Evolutionary conservation across 2,113 vertebrate genomes (phyloP).

Genomic region (Eleginops maclovinus): DNA sequence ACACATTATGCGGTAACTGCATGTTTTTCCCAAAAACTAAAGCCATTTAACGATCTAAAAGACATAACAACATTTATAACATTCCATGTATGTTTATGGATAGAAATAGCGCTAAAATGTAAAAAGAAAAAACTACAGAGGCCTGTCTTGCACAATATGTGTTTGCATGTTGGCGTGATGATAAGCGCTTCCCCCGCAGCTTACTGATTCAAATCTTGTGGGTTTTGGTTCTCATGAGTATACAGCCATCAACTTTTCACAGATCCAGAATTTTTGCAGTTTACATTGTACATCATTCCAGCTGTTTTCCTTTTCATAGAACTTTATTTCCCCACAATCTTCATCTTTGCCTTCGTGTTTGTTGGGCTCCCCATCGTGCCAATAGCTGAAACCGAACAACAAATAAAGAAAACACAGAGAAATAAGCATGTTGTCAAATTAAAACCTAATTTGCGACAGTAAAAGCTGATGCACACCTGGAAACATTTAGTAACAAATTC

Average conservation of each 20-base stretch:
- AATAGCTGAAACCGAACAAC: conserved; percentile 33
- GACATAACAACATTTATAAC: no score
- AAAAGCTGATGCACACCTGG: neutral
- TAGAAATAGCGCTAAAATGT: no score
- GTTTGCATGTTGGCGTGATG: no score
- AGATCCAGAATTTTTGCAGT: neutral
- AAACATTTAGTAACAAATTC: neutral
- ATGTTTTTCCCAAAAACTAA: no score
- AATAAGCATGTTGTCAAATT: neutral
- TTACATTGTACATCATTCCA: neutral
- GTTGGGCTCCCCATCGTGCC: neutral
- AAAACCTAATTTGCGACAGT: no score
- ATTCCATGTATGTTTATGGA: no score
- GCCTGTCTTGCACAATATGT: no score
- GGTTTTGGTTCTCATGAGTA: neutral
- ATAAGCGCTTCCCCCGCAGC: no score
- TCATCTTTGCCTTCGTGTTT: rapidly evolving
- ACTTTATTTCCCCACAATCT: conserved; percentile 21
- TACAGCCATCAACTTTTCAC: conserved; percentile 25
- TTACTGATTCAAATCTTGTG: neutral
- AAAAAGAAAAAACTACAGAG: no score
- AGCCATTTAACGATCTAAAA: no score
- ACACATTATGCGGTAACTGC: no score
- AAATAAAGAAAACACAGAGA: neutral
- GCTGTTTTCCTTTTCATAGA: rapidly evolving